phyloP scores from a whole-genome alignment of 2,888 invertebrate genomes.

The Pyrrhia umbra region DNA sequence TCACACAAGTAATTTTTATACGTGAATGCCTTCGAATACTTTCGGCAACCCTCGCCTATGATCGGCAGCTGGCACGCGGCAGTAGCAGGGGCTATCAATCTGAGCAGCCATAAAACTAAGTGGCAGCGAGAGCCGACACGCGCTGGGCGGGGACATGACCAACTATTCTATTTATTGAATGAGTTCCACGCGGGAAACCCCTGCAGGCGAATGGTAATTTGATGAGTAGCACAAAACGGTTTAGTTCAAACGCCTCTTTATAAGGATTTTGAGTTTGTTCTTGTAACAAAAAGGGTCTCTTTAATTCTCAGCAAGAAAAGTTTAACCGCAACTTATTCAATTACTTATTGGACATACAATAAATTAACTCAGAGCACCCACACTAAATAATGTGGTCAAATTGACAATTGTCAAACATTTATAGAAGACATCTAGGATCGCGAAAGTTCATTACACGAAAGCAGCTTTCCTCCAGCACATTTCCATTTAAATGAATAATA shows the following conservation, averaged over 20 bases:
- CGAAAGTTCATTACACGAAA: slow-evolving; percentile 9
- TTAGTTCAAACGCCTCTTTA: background rate
- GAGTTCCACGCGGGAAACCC: slow-evolving; percentile 17
- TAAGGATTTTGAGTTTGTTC: no score
- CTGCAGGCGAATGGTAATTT: slow-evolving; percentile 16
- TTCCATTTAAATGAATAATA: slow-evolving; percentile 50
- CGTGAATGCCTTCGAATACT: background rate
- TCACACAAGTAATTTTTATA: background rate
- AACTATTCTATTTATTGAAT: slow-evolving; percentile 31
- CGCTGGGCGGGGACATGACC: slow-evolving; percentile 42
- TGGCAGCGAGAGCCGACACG: slow-evolving; percentile 27
- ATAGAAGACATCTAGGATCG: slow-evolving; percentile 2
- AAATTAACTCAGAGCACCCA: no score
- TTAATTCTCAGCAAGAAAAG: no score
- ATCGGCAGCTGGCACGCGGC: slow-evolving; percentile 15
- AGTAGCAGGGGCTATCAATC: slow-evolving; percentile 36
- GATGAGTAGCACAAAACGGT: slow-evolving; percentile 5
- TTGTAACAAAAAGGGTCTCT: no score
- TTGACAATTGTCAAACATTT: background rate
- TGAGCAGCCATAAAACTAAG: slow-evolving; percentile 33
- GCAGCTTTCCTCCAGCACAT: slow-evolving; percentile 31
- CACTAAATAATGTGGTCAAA: no score
- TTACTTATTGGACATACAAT: no score
- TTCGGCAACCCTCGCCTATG: slow-evolving; percentile 16
- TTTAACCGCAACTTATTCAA: no score